Conservation (phyloP, 2,113 vertebrate genomes). For the Oophaga pumilio region DNA sequence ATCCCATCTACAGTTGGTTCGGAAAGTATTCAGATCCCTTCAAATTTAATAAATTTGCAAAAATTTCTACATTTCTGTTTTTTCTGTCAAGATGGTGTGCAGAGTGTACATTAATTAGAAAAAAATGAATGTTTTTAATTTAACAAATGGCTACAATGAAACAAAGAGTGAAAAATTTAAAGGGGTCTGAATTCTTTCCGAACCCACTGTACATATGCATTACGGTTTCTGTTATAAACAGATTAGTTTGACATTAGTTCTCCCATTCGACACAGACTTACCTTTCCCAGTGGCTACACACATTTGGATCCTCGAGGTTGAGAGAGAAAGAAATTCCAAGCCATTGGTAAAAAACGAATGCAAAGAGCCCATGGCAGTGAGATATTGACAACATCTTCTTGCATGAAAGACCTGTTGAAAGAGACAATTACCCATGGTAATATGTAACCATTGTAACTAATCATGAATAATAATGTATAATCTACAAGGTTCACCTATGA, state of each 20-base stretch:
- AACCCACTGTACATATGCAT: too few relatives aligned
- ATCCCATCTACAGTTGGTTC: too few relatives aligned
- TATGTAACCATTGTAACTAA: neutral
- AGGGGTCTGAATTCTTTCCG: too few relatives aligned
- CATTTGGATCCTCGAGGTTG: constrained; percentile 96
- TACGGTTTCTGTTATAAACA: neutral
- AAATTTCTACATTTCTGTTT: too few relatives aligned
- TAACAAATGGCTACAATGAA: too few relatives aligned
- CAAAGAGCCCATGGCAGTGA: constrained; percentile 63
- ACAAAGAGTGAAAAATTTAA: too few relatives aligned
- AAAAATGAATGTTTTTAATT: too few relatives aligned
- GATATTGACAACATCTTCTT: constrained; percentile 76
- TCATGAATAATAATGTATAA: too few relatives aligned
- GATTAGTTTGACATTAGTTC: neutral
- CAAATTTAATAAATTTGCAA: too few relatives aligned
- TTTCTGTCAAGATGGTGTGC: too few relatives aligned
- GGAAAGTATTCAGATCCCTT: too few relatives aligned
- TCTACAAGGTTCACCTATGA: neutral
- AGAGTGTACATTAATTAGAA: too few relatives aligned
- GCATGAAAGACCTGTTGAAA: constrained; percentile 68
- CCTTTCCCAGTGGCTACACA: constrained; percentile 99
- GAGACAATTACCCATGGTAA: constrained; percentile 14
- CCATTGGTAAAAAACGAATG: constrained; percentile 74
- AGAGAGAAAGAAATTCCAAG: constrained; percentile 73
- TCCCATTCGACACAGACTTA: constrained; percentile 62